Conservation (phyloP, 1,140 invertebrate species). For the Meteorus sp. region DNA sequence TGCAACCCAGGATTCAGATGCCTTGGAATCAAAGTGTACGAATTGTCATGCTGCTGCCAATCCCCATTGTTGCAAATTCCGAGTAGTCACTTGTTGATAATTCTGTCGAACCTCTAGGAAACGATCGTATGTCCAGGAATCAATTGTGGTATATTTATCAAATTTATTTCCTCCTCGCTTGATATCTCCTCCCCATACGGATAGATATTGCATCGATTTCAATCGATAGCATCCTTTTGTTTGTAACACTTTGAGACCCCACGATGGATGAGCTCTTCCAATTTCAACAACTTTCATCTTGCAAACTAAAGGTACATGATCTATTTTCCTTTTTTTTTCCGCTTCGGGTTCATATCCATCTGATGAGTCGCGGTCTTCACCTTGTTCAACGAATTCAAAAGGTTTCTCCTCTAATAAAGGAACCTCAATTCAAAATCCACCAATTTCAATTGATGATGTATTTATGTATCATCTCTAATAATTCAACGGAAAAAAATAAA, state of each 20-base stretch:
- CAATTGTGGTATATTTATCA: slow-evolving; percentile 27
- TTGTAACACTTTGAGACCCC: slow-evolving; percentile 26
- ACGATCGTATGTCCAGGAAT: slow-evolving; percentile 29
- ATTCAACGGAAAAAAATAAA: no score
- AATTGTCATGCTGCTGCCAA: slow-evolving; percentile 30
- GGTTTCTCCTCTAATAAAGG: no score
- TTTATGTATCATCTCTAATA: no score
- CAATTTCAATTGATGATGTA: no score
- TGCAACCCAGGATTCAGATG: slow-evolving; percentile 23
- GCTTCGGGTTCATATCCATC: no score
- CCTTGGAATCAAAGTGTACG: slow-evolving; percentile 28
- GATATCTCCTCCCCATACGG: slow-evolving; percentile 22
- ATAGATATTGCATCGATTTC: slow-evolving; percentile 20
- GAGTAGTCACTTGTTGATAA: slow-evolving; percentile 30
- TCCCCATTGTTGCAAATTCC: slow-evolving; percentile 31
- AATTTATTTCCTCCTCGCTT: slow-evolving; percentile 26
- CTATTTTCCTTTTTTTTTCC: no score
- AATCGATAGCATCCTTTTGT: slow-evolving; percentile 19
- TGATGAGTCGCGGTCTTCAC: no score
- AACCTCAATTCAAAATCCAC: no score
- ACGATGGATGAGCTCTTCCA: slow-evolving; percentile 25
- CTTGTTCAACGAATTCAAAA: no score
- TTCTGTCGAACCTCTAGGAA: slow-evolving; percentile 28
- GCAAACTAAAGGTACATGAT: slow-evolving; percentile 17
- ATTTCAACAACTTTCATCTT: slow-evolving; percentile 28